Evolutionary conservation across 2,113 vertebrate genomes (phyloP), one percentile per base, ranked within the genome.

Genomic region (Mohoua ochrocephala): DNA sequence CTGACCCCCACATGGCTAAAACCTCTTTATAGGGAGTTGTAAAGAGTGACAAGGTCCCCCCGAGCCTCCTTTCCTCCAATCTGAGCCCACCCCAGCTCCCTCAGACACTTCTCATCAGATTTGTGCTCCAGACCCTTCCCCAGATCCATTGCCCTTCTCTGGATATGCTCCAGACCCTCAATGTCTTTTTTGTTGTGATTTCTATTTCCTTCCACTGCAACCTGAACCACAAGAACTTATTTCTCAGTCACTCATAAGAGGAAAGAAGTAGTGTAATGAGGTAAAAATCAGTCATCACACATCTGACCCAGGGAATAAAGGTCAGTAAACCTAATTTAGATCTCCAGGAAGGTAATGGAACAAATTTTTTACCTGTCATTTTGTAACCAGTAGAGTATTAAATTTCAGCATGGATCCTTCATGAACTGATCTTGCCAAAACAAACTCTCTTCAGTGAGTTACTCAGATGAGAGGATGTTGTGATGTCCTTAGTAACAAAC

Each of bases 1-100:
- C 8, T 0, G 0, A 35, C 2, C 4, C 15, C 5, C 5, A 15
- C 0, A 0, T 23, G 41, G 4, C 9, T 35, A 10, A 15, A 82
- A 12, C 11, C 11, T 35, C 20, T 15, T 54, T 11, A 23, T 0
- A n/a, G 24, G 53, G 23, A 41, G 6, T 19, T 35, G 14, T 54
- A 2, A 0, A 42, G n/a, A 45, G 26, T 0, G 1, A 56, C 9
- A 35, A 50, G 7, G 4, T 47, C 1, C 7, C 6, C 9, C 6
- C 15, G 22, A 89, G 27, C 15, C 26, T 83, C 13, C 14, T 53
- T 68, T 61, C 68, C 17, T 8, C 41, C 45, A 68, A 10, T 3
- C 9, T 60, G 24, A 60, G 20, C 20, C 15, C 13, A 6, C 21
- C 4, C 9, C 45, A 53, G 17, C 9, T 89, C n/a, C 20, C 30